Base-by-base conservation (phyloP, 2,888 invertebrate genomes). In the Orthosia gracilis region DNA sequence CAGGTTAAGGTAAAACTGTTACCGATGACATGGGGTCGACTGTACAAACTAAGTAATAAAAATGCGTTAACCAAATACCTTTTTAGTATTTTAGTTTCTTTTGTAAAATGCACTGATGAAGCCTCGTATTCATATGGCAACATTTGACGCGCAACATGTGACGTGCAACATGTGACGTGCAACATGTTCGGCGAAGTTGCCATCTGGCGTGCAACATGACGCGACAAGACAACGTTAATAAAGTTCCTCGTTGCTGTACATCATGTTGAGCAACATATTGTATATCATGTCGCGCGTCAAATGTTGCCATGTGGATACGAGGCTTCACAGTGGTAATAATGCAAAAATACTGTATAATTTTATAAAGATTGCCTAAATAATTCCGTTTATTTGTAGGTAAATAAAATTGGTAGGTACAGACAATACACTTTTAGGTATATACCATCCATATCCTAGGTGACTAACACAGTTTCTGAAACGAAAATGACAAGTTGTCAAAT, bases 51-150 rank as follows among this genome's bases (percentile, higher is more conserved):
- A 76, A 55, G 66, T 62, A 74, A 76, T 65, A 76, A 40, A 80
- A 85, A 85, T 87, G 84, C 85, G 70, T 78, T 76, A 59, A 31
- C 62, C 67, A 65, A 83, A 80, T 73, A 79, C 74, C 31, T 73
- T 57, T n/a, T 1, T 47, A 79, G 74, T 79, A 73, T 50, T 80
- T 23, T 13, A 52, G 64, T 58, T 59, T 72, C 11, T 47, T 78
- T 82, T 77, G 63, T 62, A 47, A 58, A 50, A 76, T 82, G 63
- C 40, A 40, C 40, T 40, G 40, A 7, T 9, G 40, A 40, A 40
- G 40, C 40, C 40, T 40, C 40, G 40, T 40, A 40, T 40, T 1
- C 40, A 9, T 40, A 40, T 1, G 9, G 40, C 40, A 40, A 40
- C 40, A 31, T 31, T 40, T 40, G 40, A 40, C 40, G 4, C 4